Base-by-base conservation (phyloP, 2,113 vertebrate genomes). In the Tylochromis polylepis region DNA sequence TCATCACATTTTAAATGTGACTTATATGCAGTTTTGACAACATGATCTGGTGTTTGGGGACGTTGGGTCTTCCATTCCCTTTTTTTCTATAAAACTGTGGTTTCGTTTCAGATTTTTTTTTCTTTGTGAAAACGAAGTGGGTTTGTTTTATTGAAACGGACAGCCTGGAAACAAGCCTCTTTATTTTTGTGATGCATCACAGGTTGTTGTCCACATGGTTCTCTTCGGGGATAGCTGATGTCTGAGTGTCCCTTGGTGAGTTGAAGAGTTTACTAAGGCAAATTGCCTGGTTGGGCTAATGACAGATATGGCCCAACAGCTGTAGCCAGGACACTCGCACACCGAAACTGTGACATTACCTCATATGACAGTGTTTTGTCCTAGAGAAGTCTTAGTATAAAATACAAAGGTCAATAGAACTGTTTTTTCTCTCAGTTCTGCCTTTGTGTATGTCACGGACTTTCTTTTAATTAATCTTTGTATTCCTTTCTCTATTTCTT, bases 261-360 rank as follows among this genome's bases (percentile, higher is more conserved):
- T 93, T 95, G 94, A 95, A 93, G 75, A 95, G 95, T 95, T 95
- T 93, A 94, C 87, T 1, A 11, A 85, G 87, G 89, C 85, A 58
- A 84, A 84, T 83, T 65, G 83, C 67, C 91, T 59, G 18, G 55
- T 88, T 75, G 82, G 46, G 51, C 80, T 31, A 85, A 78, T 95
- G 95, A 95, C 92, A 90, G 95, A 95, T 18, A 24, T 46, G 34
- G 55, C 86, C 60, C 82, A 89, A 85, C 95, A 95, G 94, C 92
- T 95, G 94, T 27, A 60, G 57, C 62, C 79, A 43, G 72, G 75
- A 81, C 78, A 31, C 58, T 56, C 62, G 7, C 70, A 57, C 67
- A 72, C 77, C 58, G 60, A 72, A 79, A 36, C 75, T 51, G 81
- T 51, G 79, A 86, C 82, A 8, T 82, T 83, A 34, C 79, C 27